Percentiles rank a stretch among this genome's conserved stretches.
Conservation (phyloP, 1,140 invertebrate genomes). For the Microplitis demolitor region DNA sequence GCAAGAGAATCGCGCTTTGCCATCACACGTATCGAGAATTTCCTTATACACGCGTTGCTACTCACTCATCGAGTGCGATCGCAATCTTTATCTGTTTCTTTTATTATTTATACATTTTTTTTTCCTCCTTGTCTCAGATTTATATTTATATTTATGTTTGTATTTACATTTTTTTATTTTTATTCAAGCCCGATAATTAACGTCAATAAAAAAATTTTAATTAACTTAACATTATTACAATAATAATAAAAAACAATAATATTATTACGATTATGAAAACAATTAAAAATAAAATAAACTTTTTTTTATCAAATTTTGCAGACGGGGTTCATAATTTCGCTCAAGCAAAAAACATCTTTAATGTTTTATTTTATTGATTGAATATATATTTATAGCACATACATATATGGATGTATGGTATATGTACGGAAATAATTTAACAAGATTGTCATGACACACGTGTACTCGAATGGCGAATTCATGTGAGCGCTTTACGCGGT, state of each 20-base stretch:
- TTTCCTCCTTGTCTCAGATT: not conserved
- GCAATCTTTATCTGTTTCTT: not conserved
- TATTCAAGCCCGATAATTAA: too few species aligned
- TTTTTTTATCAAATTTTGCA: too few species aligned
- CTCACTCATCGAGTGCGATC: slow-evolving; percentile 9
- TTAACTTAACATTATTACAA: too few species aligned
- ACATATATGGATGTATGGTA: not conserved
- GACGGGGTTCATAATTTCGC: too few species aligned
- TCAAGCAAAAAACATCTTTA: too few species aligned
- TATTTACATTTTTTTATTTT: too few species aligned
- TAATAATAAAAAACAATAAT: too few species aligned
- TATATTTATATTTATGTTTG: not conserved
- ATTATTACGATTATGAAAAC: too few species aligned
- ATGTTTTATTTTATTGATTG: too few species aligned
- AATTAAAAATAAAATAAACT: too few species aligned
- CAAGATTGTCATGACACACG: not conserved
- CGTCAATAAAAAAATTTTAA: too few species aligned
- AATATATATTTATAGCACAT: too few species aligned
- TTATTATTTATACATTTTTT: not conserved
- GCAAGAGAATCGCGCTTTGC: slow-evolving; percentile 46
- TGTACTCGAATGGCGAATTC: not conserved
- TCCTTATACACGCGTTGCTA: slow-evolving; percentile 48
- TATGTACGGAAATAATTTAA: not conserved
- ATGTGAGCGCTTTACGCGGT: not conserved
- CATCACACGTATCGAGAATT: slow-evolving; percentile 42